Evolutionary conservation across 2,888 invertebrate species (phyloP).

Genomic region (Eristalis tenax): DNA sequence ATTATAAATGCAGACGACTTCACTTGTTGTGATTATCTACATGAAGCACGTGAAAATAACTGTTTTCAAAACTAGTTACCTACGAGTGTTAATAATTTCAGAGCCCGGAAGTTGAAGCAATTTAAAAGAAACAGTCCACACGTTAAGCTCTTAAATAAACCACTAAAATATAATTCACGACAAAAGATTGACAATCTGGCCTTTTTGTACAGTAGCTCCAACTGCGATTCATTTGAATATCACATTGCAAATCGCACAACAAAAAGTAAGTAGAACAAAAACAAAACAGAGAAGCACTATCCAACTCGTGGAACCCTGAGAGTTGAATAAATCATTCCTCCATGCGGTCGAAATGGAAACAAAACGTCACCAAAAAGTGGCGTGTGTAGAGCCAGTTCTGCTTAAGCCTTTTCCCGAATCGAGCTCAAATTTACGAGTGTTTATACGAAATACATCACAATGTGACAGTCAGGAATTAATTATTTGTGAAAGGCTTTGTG

Average conservation of each 20-base stretch:
- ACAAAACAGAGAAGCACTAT: neutral
- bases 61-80: neutral
- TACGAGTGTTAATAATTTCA: neutral
- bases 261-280: neutral
- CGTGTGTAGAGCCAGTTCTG: constrained; percentile 44
- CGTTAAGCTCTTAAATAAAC: neutral
- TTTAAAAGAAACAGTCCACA: neutral
- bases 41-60: neutral
- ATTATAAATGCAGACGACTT: no score
- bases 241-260: neutral
- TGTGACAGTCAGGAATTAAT: constrained; percentile 46
- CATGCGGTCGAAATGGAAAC: constrained; percentile 26
- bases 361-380: constrained; percentile 43
- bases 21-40: no score
- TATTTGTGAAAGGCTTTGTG: constrained; percentile 5
- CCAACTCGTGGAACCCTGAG: neutral
- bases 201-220: constrained; percentile 4
- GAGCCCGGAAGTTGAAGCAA: neutral
- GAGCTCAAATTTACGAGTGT: constrained; percentile 48
- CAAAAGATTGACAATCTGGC: constrained; percentile 31
- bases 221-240: constrained; percentile 25
- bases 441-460: constrained; percentile 51
- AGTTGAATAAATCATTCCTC: constrained; percentile 43
- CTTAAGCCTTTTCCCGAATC: constrained; percentile 30
- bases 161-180: constrained; percentile 29